Conservation (phyloP, 2,888 invertebrate genomes). For the Abrostola triplasia region DNA sequence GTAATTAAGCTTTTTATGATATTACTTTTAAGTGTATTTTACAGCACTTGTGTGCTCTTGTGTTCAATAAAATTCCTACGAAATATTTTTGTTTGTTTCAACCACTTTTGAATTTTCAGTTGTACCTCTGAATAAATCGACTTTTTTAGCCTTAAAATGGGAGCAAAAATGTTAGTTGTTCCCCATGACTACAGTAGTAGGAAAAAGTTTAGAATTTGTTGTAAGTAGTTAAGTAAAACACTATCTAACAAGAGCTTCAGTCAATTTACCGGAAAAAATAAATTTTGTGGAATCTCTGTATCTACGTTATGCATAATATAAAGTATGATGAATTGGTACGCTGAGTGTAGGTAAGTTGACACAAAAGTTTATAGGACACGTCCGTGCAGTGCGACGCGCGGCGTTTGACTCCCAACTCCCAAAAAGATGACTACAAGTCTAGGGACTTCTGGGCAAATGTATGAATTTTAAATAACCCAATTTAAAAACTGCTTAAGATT, state of each 20-base stretch:
- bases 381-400: constrained; percentile 18
- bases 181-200: too few relatives aligned
- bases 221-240: too few relatives aligned
- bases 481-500: constrained; percentile 63
- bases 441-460: constrained; percentile 1
- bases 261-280: too few relatives aligned
- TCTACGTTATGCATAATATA: constrained; percentile 8
- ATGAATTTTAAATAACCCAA: constrained; percentile 63
- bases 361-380: background rate
- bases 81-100: constrained; percentile 34
- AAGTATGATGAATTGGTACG: constrained; percentile 8
- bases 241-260: too few relatives aligned
- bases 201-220: too few relatives aligned
- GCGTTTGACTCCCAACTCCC: background rate
- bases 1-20: constrained; percentile 63
- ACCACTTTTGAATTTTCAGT: background rate
- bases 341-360: background rate
- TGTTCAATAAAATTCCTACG: constrained; percentile 75
- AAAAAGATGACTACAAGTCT: constrained; percentile 1
- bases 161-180: too few relatives aligned
- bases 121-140: background rate
- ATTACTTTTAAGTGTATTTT: constrained; percentile 65
- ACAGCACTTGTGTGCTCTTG: constrained; percentile 72
- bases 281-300: background rate
- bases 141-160: too few relatives aligned